Conservation (phyloP, 2,113 vertebrate species). For the Rhabdomys dilectus region DNA sequence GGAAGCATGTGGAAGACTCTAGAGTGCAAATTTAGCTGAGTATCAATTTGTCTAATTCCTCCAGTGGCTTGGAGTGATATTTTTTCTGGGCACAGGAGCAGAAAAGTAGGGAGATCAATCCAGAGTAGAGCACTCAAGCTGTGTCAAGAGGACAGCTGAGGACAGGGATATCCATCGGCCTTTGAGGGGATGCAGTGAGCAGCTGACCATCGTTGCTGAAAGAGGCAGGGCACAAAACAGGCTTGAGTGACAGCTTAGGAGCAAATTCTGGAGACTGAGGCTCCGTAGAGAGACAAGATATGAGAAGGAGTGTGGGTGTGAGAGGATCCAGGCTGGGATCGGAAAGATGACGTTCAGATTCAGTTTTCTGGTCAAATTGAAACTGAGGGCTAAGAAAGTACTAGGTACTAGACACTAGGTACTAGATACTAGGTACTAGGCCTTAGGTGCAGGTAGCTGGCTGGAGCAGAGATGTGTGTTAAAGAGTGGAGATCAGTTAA, state of each 20-base stretch:
- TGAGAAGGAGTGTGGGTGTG: not conserved
- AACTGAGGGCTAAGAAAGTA: not conserved
- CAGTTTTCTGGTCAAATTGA: not conserved
- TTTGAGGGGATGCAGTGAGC: not conserved
- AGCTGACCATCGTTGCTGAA: not conserved
- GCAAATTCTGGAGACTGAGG: not conserved
- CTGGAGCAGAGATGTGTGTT: not conserved
- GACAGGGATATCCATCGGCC: not conserved
- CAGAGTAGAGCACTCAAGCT: not conserved
- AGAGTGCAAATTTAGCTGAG: not conserved
- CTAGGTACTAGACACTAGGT: no score
- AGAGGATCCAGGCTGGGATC: not conserved
- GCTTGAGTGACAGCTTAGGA: not conserved
- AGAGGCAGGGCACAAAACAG: not conserved
- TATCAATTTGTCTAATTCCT: not conserved
- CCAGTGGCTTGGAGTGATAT: not conserved
- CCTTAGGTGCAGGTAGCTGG: not conserved
- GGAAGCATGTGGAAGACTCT: not conserved
- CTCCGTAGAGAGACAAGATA: not conserved
- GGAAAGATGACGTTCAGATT: not conserved
- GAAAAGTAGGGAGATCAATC: not conserved
- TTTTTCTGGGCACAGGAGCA: constrained; percentile 14
- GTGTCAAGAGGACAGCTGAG: not conserved
- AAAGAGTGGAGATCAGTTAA: not conserved
- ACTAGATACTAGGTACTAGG: no score